Conservation (phyloP, 1,140 invertebrate genomes). For the Halictus rubicundus region DNA sequence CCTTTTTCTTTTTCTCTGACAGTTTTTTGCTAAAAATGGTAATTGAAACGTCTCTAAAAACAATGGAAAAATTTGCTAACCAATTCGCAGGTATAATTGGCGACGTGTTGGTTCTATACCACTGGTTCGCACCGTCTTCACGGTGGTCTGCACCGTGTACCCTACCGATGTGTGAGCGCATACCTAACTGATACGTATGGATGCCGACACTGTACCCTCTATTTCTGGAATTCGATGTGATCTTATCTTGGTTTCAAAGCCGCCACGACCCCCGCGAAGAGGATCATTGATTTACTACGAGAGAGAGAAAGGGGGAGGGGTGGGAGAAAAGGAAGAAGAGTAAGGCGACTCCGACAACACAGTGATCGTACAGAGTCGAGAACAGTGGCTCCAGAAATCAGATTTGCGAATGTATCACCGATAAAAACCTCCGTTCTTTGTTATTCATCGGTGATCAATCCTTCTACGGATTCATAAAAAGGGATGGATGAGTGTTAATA, state of each 20-base stretch:
- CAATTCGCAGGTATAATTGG: not conserved
- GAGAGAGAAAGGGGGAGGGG: not conserved
- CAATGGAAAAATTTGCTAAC: not conserved
- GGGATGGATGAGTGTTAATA: not conserved
- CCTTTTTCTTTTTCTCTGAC: too few relatives aligned
- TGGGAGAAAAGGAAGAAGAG: conserved; percentile 29
- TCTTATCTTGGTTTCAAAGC: conserved; percentile 61
- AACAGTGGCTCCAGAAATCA: not conserved
- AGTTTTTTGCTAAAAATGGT: too few relatives aligned
- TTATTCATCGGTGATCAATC: too few relatives aligned
- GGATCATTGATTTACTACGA: conserved; percentile 68
- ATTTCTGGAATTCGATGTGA: conserved; percentile 69
- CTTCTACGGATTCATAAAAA: too few relatives aligned
- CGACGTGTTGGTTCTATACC: conserved; percentile 10
- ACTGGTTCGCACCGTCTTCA: conserved; percentile 41
- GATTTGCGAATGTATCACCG: conserved; percentile 7
- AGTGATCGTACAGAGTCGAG: not conserved
- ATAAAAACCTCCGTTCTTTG: too few relatives aligned
- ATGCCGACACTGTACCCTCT: conserved; percentile 55
- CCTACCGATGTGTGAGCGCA: conserved; percentile 31
- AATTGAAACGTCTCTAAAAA: too few relatives aligned
- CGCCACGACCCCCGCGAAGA: conserved; percentile 66
- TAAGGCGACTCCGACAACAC: conserved; percentile 11
- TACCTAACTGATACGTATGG: conserved; percentile 37
- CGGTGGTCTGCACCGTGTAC: conserved; percentile 50